A percentile compares a stretch with the other conserved stretches of the same genome.
These are phyloP conservation scores for Eupeodes latifasciatus DNA, from an alignment of 2,888 invertebrate species.

Conservation along the genomic window DNA sequence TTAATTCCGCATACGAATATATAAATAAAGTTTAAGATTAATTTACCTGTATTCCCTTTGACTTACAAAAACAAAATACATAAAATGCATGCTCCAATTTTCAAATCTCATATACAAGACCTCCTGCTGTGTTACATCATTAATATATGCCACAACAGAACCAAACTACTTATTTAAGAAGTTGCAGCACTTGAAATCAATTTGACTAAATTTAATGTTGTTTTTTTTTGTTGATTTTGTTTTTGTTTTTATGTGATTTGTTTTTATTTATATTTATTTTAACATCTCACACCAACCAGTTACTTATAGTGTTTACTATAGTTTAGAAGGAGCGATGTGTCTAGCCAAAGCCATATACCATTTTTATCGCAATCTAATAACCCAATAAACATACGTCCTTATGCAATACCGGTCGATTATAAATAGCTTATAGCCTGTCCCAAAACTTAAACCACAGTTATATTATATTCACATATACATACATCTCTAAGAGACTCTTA, in stretches of 20 bases:
- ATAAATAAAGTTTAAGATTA: neutral
- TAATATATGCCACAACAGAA: constrained; percentile 45
- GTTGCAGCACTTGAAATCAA: constrained; percentile 50
- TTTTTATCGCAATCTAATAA: constrained; percentile 62
- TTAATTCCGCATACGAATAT: neutral
- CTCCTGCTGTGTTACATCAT: constrained; percentile 55
- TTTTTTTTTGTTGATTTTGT: neutral
- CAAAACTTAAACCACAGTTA: neutral
- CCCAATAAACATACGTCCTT: constrained; percentile 59
- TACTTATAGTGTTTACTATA: neutral
- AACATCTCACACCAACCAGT: constrained; percentile 34
- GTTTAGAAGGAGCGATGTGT: constrained; percentile 22
- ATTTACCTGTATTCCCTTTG: constrained; percentile 15
- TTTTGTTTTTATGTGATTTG: too few relatives aligned
- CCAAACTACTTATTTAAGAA: constrained; percentile 48
- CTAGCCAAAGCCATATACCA: constrained; percentile 49
- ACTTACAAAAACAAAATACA: neutral
- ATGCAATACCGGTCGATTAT: constrained; percentile 65
- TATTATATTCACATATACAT: neutral
- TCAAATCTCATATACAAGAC: constrained; percentile 28
- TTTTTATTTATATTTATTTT: constrained; percentile 1
- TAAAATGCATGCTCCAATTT: constrained; percentile 14
- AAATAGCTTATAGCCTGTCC: constrained; percentile 52
- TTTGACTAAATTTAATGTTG: constrained; percentile 34
- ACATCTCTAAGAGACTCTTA: neutral